Conservation (phyloP, 92 coral and sea anemone genomes). For the Palythoa grandiflora region DNA sequence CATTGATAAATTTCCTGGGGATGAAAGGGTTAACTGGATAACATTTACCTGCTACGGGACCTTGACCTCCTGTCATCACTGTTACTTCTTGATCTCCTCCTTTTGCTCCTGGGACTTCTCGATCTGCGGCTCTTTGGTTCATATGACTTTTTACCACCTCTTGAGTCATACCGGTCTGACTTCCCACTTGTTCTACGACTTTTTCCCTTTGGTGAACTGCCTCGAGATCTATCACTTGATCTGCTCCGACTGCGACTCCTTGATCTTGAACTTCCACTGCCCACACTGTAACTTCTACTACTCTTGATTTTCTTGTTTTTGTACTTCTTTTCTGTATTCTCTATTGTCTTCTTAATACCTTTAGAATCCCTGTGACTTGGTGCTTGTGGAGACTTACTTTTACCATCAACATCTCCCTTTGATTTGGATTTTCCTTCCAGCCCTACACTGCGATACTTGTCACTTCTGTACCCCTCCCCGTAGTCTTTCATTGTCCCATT, state of each 20-base stretch:
- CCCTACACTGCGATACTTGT: not conserved
- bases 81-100: conserved; percentile 26
- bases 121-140: conserved; percentile 23
- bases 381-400: not conserved
- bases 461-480: not conserved
- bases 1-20: too few relatives aligned
- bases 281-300: conserved; percentile 62
- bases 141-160: not conserved
- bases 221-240: conserved; percentile 26
- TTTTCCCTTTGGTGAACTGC: not conserved
- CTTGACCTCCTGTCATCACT: not conserved
- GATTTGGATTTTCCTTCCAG: not conserved
- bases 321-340: conserved; percentile 4
- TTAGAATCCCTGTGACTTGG: conserved; percentile 7
- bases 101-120: conserved; percentile 14
- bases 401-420: not conserved
- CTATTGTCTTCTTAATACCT: not conserved
- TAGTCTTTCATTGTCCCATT: not conserved
- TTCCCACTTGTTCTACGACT: conserved; percentile 9
- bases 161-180: not conserved
- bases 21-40: not conserved
- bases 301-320: conserved; percentile 23
- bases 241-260: conserved; percentile 69
- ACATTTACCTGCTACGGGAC: conserved; percentile 31
- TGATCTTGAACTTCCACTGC: conserved; percentile 75